Evolutionary conservation across 2,797 vertebrate genomes (phyloP), one percentile per base, ranked within the genome.

Genomic region (Garrulus glandarius): DNA sequence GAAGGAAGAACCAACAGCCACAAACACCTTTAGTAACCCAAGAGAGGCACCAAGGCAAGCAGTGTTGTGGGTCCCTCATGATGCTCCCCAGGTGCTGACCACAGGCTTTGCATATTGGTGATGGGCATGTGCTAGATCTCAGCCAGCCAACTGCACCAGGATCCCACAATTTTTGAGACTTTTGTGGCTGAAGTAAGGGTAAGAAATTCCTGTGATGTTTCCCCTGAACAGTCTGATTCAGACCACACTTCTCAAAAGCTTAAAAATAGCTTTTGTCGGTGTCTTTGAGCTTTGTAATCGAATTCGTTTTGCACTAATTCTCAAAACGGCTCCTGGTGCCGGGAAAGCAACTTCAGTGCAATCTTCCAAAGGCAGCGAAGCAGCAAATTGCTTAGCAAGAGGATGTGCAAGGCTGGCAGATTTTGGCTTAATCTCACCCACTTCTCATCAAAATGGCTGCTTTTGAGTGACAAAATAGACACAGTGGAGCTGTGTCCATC

Each of bases 301-400:
- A 96, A 93, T 96, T 90, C 96, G 63, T 88, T 93, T 96, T 87
- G 75, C 63, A 52, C 65, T 94, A 86, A 88, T 88, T 95, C 87
- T 95, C 80, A 71, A 72, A 79, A 61, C 7, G 9, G 20, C 46
- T 87, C 56, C 37, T 3, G 5, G 26, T 67, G 82, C 81, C 41
- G 52, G 67, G 36, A 79, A 83, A 95, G 46, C 14, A 86, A 87
- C 88, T 92, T 88, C 47, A 80, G 55, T 63, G 75, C 41, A 76
- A 92, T 90, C 87, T 87, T 92, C 47, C 65, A 82, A 87, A 91
- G 32, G 86, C 92, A 96, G 90, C 0, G 11, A 90, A 97, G 92
- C 86, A 85, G 90, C 30, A 94, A 96, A 96, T 95, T 93, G 82
- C 95, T 97, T 65, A 72, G 94, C 20, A 67, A 90, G 76, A 94